Conservation (phyloP, 2,888 invertebrate genomes). For the Clivina fossor region DNA sequence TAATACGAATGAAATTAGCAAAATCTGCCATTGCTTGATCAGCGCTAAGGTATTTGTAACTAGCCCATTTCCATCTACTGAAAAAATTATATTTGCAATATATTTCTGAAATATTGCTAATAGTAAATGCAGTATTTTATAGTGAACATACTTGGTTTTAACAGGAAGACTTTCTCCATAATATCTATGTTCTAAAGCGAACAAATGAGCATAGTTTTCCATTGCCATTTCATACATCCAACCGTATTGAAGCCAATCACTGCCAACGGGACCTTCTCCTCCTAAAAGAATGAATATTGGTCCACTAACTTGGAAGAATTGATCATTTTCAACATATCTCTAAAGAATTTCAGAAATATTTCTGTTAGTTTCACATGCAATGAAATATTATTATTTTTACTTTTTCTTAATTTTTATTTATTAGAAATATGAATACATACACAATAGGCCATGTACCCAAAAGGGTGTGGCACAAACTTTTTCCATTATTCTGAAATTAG, state of each 20-base stretch:
- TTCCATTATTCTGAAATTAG: too few species aligned
- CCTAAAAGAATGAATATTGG: conserved; percentile 70
- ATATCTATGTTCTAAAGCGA: conserved; percentile 77
- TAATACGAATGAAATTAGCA: conserved; percentile 49
- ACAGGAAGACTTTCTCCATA: conserved; percentile 75
- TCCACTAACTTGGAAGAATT: conserved; percentile 53
- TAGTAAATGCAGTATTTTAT: too few species aligned
- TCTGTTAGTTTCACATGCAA: neutral
- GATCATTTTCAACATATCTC: conserved; percentile 58
- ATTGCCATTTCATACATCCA: conserved; percentile 63
- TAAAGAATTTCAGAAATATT: conserved; percentile 38
- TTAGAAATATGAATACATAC: conserved; percentile 1
- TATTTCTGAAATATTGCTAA: too few species aligned
- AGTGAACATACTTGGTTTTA: conserved; percentile 44
- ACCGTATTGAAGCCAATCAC: conserved; percentile 60
- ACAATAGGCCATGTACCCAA: too few species aligned
- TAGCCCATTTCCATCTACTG: too few species aligned
- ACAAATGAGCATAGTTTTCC: conserved; percentile 61
- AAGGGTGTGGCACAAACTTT: too few species aligned
- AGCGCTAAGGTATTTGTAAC: conserved; percentile 49
- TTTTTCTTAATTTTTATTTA: neutral
- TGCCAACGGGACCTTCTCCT: conserved; percentile 69
- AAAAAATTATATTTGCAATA: too few species aligned
- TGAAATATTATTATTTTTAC: neutral
- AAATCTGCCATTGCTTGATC: conserved; percentile 54